Evolutionary conservation across 53 echinoderm and acorn worm genomes (phyloP).

Genomic region (Luidia sarsii): DNA sequence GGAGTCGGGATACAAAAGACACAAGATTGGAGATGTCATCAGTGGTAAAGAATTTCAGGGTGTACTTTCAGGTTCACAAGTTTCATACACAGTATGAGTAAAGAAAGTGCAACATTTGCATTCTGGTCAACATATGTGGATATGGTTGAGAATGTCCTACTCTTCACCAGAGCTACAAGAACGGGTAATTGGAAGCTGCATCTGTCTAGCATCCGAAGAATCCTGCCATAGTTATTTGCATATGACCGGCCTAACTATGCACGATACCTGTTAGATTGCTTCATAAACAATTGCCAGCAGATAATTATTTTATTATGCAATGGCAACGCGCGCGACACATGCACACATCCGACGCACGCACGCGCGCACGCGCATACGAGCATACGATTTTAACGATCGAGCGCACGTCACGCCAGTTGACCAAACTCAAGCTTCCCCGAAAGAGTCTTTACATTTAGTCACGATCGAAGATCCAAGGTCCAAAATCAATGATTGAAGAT

Average conservation of each 20-base stretch:
- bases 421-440: no score
- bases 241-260: slow-evolving; percentile 67
- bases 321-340: no score
- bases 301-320: no score
- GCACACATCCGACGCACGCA: not conserved
- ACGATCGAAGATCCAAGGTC: no score
- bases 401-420: no score
- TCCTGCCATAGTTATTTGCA: slow-evolving; percentile 82
- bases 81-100: slow-evolving; percentile 19
- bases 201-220: slow-evolving; percentile 48
- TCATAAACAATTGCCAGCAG: no score
- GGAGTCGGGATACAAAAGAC: not conserved
- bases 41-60: slow-evolving; percentile 10
- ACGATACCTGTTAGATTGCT: slow-evolving; percentile 35
- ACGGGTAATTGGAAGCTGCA: slow-evolving; percentile 70
- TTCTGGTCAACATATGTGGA: slow-evolving; percentile 62
- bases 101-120: slow-evolving; percentile 55
- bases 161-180: slow-evolving; percentile 68
- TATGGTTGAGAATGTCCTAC: slow-evolving; percentile 70
- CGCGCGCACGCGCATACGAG: slow-evolving; percentile 30
- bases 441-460: no score
- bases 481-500: no score
- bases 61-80: slow-evolving; percentile 17
- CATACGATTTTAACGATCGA: no score
- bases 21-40: slow-evolving; percentile 19